These are phyloP conservation scores for Pharmacophagus antenor DNA, from an alignment of 2,888 invertebrate species.

Conservation along the genomic window DNA sequence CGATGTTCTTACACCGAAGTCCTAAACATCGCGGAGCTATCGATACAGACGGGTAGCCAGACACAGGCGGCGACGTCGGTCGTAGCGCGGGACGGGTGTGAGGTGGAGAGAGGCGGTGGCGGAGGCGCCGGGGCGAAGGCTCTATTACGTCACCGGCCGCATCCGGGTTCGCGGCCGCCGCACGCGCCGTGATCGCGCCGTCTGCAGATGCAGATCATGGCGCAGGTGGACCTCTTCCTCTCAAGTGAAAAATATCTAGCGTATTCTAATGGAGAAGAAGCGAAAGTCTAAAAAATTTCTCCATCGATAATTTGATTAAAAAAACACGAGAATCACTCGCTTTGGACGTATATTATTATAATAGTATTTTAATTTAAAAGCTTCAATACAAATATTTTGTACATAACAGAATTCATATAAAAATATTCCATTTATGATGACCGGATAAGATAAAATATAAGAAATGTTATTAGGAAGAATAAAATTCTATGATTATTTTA, in stretches of 20 bases:
- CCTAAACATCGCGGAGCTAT: slow-evolving; percentile 48
- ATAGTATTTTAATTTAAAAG: too few species aligned
- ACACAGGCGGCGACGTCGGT: slow-evolving; percentile 43
- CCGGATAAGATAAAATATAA: too few species aligned
- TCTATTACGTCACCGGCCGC: slow-evolving; percentile 71
- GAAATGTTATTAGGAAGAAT: too few species aligned
- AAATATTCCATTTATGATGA: too few species aligned
- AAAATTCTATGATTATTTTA: too few species aligned
- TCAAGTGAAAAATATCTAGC: slow-evolving; percentile 1
- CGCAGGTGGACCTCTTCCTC: slow-evolving; percentile 45
- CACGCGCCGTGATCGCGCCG: slow-evolving; percentile 43
- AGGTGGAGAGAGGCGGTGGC: slow-evolving; percentile 32
- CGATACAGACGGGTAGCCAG: slow-evolving; percentile 69
- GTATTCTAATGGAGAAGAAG: background rate
- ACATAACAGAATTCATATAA: too few species aligned
- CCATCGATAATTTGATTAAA: background rate
- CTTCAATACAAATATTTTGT: too few species aligned
- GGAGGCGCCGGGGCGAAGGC: slow-evolving; percentile 50
- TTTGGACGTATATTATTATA: too few species aligned
- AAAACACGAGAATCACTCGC: background rate
- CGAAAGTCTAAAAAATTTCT: background rate
- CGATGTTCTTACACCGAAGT: slow-evolving; percentile 32
- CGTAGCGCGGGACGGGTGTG: slow-evolving; percentile 35
- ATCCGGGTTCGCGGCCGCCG: slow-evolving; percentile 80
- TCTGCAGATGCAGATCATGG: slow-evolving; percentile 35